Base-by-base conservation (phyloP, 2,888 invertebrate species). In the Nomada lathburiana region DNA sequence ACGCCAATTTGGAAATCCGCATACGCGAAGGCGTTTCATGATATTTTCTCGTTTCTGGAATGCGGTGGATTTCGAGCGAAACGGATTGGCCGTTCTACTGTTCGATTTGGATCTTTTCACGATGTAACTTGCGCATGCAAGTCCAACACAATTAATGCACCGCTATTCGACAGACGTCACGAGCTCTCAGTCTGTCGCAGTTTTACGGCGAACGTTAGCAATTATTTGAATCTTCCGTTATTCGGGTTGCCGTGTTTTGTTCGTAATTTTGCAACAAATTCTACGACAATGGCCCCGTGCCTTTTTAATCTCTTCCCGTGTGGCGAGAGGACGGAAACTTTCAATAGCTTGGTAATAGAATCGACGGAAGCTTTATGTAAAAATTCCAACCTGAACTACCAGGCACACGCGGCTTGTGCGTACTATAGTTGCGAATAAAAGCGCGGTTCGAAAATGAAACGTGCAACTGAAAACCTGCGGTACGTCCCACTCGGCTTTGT, bases 231-330 rank as follows among this genome's bases (percentile, higher is more conserved):
- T 63, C 16, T 29, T 3, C 20, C 13, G 10, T 67, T 20, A 36
- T 26, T 9, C 52, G 3, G 9, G 16, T 10, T 18, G 23, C 2
- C 7, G 29, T 29, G 5, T 7, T 42, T 42, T 68, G 47, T 59
- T 59, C 47, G 47, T 69, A 59, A n/a, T 42, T 16, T 69, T 10
- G 57, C 47, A n/a, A 59, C 59, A 69, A 69, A 47, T 69, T 44
- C n/a, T 20, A 26, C 7, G 23, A n/a, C 44, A 59, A 29, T 59
- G 10, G n/a, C 26, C 9, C 9, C 10, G 55, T 69, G 69, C 10
- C 23, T 44, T 57, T 69, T 59, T 47, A 69, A 69, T 59, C 44
- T n/a, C 9, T 44, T 4, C 4, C 7, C 7, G 53, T 16, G 23
- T 3, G 20, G 23, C 11, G 16, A 67, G 36, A 20, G n/a, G 55